These are phyloP conservation scores for Brotula barbata DNA, from an alignment of 2,797 vertebrate genomes.

Conservation along the genomic window DNA sequence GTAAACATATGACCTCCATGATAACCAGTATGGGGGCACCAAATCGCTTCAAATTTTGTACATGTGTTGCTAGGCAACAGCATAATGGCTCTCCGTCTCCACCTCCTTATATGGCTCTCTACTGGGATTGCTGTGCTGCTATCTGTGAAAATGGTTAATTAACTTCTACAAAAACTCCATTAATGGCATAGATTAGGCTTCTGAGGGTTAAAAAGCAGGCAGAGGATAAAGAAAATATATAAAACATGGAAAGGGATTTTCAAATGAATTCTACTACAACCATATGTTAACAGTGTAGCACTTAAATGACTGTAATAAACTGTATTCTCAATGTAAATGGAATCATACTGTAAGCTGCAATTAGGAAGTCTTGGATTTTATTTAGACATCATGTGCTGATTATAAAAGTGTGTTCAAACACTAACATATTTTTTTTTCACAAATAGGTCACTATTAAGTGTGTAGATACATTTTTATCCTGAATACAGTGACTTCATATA, in stretches of 20 bases:
- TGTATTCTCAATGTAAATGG: conserved; percentile 15
- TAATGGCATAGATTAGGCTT: conserved; percentile 72
- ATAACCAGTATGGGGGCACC: conserved; percentile 77
- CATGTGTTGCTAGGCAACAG: conserved; percentile 86
- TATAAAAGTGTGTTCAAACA: too few relatives aligned
- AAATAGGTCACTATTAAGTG: too few relatives aligned
- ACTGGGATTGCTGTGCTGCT: conserved; percentile 74
- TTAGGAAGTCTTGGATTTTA: conserved; percentile 4
- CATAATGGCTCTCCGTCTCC: conserved; percentile 75
- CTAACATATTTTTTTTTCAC: too few relatives aligned
- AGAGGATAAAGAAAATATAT: conserved; percentile 31
- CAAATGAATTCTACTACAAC: conserved; percentile 43
- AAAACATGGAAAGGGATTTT: conserved; percentile 39
- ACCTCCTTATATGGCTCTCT: conserved; percentile 66
- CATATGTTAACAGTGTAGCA: conserved; percentile 13
- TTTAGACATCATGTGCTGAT: too few relatives aligned
- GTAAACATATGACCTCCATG: conserved; percentile 78
- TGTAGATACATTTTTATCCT: too few relatives aligned
- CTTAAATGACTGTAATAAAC: conserved; percentile 19
- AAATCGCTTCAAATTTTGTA: conserved; percentile 80
- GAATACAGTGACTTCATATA: too few relatives aligned
- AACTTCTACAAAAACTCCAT: conserved; percentile 79
- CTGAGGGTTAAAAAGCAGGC: conserved; percentile 64
- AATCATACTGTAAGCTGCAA: conserved; percentile 13
- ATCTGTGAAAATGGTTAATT: conserved; percentile 79